Percentiles rank a stretch among this genome's conserved stretches.
These are phyloP conservation scores for Oryzaephilus surinamensis DNA, from an alignment of 1,140 invertebrate genomes.

Conservation along the genomic window DNA sequence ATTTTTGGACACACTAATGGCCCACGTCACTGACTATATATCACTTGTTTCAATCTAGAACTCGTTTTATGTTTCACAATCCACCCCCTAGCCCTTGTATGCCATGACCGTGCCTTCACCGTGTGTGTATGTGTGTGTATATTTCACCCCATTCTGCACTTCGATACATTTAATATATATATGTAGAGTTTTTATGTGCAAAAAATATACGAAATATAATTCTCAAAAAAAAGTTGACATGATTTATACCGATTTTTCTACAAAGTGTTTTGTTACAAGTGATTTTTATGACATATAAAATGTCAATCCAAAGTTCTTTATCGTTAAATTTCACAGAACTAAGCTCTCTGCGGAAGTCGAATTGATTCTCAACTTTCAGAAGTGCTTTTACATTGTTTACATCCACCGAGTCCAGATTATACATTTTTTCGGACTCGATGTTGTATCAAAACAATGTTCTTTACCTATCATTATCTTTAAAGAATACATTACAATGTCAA, in stretches of 20 bases:
- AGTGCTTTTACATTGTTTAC: no score
- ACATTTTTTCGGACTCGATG: no score
- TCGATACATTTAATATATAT: background rate
- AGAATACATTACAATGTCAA: no score
- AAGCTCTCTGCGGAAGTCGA: no score
- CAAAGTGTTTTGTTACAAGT: conserved; percentile 28
- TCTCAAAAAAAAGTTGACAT: conserved; percentile 18
- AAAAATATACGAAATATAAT: conserved; percentile 18
- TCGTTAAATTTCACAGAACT: background rate
- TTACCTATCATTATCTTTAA: no score
- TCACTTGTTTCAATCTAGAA: conserved; percentile 39
- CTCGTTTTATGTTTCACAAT: conserved; percentile 35
- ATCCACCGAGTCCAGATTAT: no score
- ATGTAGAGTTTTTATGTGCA: conserved; percentile 6
- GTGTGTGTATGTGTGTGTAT: no score
- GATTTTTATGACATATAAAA: conserved; percentile 31
- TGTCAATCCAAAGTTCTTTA: conserved; percentile 24
- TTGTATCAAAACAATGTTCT: no score
- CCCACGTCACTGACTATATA: conserved; percentile 37
- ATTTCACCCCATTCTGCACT: conserved; percentile 7
- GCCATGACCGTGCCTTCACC: no score
- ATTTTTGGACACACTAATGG: conserved; percentile 39
- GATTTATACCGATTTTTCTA: conserved; percentile 27
- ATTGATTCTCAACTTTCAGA: no score
- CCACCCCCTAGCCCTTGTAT: conserved; percentile 6